Conservation (phyloP, 2,113 vertebrate genomes). For the Paraplagusia blochii region DNA sequence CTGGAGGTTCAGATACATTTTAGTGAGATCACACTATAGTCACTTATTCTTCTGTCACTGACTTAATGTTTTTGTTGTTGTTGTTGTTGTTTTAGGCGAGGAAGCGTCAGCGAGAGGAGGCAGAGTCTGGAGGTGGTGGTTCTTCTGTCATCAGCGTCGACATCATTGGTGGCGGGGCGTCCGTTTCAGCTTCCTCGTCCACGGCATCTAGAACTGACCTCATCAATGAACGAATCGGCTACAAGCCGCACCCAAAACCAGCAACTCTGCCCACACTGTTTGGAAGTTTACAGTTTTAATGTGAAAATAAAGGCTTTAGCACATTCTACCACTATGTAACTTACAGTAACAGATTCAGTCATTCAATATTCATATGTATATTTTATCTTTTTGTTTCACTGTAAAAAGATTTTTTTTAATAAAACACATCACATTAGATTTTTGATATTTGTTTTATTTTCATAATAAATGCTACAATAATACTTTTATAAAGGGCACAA, state of each 20-base stretch:
- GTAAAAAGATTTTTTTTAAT: not conserved
- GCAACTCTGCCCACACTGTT: constrained; percentile 86
- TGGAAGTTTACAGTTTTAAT: constrained; percentile 84
- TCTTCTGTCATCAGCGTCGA: constrained; percentile 78
- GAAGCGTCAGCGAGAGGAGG: constrained; percentile 90
- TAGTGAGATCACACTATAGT: not conserved
- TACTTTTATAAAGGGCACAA: constrained; percentile 41
- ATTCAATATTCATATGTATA: too few species aligned
- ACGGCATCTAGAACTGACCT: constrained; percentile 83
- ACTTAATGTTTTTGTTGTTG: not conserved
- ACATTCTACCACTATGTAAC: too few species aligned
- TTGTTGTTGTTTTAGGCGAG: constrained; percentile 73
- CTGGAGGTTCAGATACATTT: constrained; percentile 78
- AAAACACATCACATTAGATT: not conserved
- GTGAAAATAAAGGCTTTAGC: not conserved
- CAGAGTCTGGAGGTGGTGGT: constrained; percentile 77
- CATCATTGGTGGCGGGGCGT: constrained; percentile 70
- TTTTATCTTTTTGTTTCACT: too few species aligned
- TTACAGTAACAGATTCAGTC: too few species aligned
- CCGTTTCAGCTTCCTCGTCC: constrained; percentile 59
- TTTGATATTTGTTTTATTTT: constrained; percentile 51
- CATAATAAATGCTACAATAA: constrained; percentile 47
- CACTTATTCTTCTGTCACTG: not conserved
- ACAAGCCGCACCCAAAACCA: constrained; percentile 91
- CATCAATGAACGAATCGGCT: constrained; percentile 92